phyloP scores from a whole-genome alignment of 2,888 invertebrate genomes.

The Leptopilina drosophilae region DNA sequence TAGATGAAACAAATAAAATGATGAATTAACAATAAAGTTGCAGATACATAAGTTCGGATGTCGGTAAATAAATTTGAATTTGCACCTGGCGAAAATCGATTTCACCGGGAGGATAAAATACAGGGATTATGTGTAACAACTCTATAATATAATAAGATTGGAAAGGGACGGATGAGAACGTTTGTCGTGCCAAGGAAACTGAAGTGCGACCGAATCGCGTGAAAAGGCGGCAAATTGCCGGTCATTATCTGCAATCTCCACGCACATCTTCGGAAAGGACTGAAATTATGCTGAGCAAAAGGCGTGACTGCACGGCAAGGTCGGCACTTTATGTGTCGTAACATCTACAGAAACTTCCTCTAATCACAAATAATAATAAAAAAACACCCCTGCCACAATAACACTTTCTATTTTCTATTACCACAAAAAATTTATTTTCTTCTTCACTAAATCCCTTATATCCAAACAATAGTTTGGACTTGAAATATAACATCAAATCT shows the following conservation, averaged over 20 bases:
- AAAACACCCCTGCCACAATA: neutral
- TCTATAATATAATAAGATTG: constrained; percentile 2
- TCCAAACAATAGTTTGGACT: too few relatives aligned
- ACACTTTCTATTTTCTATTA: too few relatives aligned
- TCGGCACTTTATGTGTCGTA: constrained; percentile 20
- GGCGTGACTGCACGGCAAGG: constrained; percentile 43
- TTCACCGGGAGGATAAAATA: too few relatives aligned
- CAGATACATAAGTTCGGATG: too few relatives aligned
- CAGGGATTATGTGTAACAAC: too few relatives aligned
- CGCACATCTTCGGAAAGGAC: constrained; percentile 26
- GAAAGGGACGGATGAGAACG: constrained; percentile 3
- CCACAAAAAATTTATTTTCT: too few relatives aligned
- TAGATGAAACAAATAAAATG: too few relatives aligned
- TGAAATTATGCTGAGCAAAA: constrained; percentile 40
- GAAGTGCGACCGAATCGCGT: constrained; percentile 41
- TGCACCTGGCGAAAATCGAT: too few relatives aligned
- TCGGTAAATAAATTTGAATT: too few relatives aligned
- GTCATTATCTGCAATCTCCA: constrained; percentile 44
- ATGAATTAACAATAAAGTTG: too few relatives aligned
- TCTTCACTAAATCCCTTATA: too few relatives aligned
- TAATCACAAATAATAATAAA: neutral
- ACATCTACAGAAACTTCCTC: constrained; percentile 1
- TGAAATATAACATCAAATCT: too few relatives aligned
- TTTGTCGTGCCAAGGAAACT: constrained; percentile 29
- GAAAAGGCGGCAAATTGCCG: constrained; percentile 44